phyloP scores from a whole-genome alignment of 2,113 vertebrate genomes.

The Zosterops japonicus region DNA sequence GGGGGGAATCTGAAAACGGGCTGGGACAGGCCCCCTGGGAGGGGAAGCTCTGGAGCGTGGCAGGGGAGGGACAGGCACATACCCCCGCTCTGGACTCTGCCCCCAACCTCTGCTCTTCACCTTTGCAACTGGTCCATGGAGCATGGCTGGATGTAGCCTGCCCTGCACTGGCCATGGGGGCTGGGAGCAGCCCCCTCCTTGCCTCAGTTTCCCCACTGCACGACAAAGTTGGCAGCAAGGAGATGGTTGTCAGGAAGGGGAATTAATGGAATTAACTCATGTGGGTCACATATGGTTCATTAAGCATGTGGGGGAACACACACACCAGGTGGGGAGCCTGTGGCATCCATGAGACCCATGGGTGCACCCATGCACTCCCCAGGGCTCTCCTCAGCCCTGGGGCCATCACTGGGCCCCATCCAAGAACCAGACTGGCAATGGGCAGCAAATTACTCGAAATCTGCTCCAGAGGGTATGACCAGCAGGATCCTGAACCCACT shows the following conservation, averaged over 20 bases:
- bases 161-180: background rate
- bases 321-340: accelerated
- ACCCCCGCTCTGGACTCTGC: background rate
- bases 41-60: background rate
- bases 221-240: background rate
- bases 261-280: background rate
- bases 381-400: background rate
- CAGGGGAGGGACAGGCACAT: background rate
- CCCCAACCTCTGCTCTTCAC: slow-evolving; percentile 26
- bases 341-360: accelerated
- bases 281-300: background rate
- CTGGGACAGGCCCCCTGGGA: background rate
- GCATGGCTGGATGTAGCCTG: background rate
- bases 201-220: background rate
- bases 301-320: accelerated
- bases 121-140: background rate
- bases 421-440: accelerated
- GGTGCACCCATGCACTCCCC: accelerated
- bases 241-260: background rate
- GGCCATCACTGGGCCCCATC: background rate
- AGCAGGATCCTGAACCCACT: background rate
- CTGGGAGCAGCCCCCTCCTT: background rate
- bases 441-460: background rate
- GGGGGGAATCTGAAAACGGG: background rate
- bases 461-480: background rate